These are phyloP conservation scores for Leucophora obtusa DNA, from an alignment of 2,888 invertebrate species.

Conservation along the genomic window DNA sequence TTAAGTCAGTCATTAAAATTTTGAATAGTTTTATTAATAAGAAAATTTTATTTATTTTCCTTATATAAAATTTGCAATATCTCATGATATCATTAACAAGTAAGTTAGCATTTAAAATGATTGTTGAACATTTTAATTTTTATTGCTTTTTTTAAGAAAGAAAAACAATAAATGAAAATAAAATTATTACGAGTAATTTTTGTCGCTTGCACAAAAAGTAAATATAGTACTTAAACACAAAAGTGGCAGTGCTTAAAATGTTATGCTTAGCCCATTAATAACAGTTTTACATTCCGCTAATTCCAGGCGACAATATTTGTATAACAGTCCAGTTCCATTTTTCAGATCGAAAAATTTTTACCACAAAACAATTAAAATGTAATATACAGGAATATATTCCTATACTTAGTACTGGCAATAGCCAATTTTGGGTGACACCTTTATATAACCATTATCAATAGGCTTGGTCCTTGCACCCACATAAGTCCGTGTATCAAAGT, in stretches of 20 bases:
- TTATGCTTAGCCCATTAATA: background rate
- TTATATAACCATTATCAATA: no score
- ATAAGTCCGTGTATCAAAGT: no score
- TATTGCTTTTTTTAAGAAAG: conserved; percentile 48
- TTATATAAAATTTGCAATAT: conserved; percentile 25
- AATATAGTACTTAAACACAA: background rate
- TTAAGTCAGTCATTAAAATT: conserved; percentile 55
- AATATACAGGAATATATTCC: no score
- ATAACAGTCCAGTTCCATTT: no score
- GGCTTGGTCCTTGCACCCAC: no score
- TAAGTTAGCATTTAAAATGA: conserved; percentile 30
- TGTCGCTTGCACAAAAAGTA: conserved; percentile 4
- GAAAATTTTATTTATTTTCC: conserved; percentile 22
- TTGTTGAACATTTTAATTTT: conserved; percentile 47
- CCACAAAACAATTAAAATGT: no score
- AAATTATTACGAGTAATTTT: background rate
- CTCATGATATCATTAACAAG: conserved; percentile 16
- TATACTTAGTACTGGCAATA: no score
- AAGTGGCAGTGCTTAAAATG: background rate
- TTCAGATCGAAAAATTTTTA: no score
- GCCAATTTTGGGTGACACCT: no score
- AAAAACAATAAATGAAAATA: conserved; percentile 10
- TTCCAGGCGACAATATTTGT: no score
- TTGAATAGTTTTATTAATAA: conserved; percentile 23
- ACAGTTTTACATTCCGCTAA: no score